Evolutionary conservation across 2,113 vertebrate genomes (phyloP).

Genomic region (Calypte anna): DNA sequence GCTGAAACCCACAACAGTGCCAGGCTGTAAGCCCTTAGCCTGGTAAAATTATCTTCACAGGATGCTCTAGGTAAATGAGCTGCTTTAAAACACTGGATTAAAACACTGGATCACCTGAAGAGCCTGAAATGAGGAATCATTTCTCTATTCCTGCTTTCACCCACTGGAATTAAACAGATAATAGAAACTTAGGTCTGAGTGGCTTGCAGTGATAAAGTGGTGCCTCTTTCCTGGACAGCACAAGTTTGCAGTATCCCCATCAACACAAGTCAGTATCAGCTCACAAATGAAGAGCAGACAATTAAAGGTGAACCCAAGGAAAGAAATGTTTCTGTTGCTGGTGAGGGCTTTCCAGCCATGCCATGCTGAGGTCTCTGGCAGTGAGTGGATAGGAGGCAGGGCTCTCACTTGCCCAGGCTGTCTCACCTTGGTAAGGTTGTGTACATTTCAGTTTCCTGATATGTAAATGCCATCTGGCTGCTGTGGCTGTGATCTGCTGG

Average conservation of each 20-base stretch:
- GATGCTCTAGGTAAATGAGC: background rate
- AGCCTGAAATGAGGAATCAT: background rate
- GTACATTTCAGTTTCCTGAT: background rate
- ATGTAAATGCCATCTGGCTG: background rate
- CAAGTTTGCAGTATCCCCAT: background rate
- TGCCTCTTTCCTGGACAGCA: background rate
- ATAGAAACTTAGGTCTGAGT: background rate
- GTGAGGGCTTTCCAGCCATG: rapidly evolving
- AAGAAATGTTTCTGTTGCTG: background rate
- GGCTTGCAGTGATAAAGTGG: background rate
- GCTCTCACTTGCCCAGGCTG: background rate
- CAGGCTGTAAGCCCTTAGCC: background rate
- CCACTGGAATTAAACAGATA: background rate
- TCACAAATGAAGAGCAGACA: background rate
- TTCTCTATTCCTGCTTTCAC: too few relatives aligned
- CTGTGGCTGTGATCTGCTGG: background rate
- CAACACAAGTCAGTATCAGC: background rate
- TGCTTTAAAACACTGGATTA: background rate
- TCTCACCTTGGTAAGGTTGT: background rate
- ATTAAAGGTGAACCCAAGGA: background rate
- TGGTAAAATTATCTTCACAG: background rate
- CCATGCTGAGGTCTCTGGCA: rapidly evolving
- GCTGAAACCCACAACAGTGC: background rate
- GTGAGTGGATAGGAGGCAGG: background rate
- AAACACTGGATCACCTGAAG: background rate